Base-by-base conservation (phyloP, 2,797 vertebrate genomes). In the Alauda arvensis region DNA sequence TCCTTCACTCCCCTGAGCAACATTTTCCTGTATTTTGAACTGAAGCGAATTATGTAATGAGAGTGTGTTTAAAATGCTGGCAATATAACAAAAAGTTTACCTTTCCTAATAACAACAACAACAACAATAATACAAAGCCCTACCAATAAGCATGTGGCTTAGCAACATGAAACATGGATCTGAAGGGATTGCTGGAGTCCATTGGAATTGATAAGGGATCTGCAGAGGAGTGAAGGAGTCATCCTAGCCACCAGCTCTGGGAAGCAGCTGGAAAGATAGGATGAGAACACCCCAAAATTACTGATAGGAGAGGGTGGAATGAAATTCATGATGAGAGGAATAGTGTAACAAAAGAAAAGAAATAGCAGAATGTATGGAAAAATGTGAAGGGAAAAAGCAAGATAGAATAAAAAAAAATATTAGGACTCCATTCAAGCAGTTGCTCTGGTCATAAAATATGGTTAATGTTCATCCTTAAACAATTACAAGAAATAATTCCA, bases 111-210 rank as follows among this genome's bases (percentile, higher is more conserved):
- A 93, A 72, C 31, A 89, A 46, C 20, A 79, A 89, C 78, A 94
- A 71, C 39, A 78, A 77, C 67, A 76, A 66, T 79, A 75, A 82
- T 42, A 84, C 51, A 91, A 95, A 95, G n/a, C 46, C 72, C 60
- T 91, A 89, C 87, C 91, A 83, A 92, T 87, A 85, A 92, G 65
- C 13, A 5, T 48, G 95, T 96, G 96, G 95, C 96, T 93, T 96
- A 96, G 96, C 95, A 96, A 96, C 94, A 1, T n/a, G 85, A 94
- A 81, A 48, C 87, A 66, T 79, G 88, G 83, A 85, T 74, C 88
- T 91, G 86, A 83, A 93, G 77, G 3, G 7, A 85, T 80, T 90
- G 94, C 91, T 92, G 60, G 40, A 79, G 52, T 78, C 88, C 65
- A 39, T 94, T 89, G 4, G 76, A 87, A 95, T 66, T 92, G 93